These are phyloP conservation scores for Artibeus jamaicensis DNA, from an alignment of 2,797 vertebrate species.

Conservation along the genomic window DNA sequence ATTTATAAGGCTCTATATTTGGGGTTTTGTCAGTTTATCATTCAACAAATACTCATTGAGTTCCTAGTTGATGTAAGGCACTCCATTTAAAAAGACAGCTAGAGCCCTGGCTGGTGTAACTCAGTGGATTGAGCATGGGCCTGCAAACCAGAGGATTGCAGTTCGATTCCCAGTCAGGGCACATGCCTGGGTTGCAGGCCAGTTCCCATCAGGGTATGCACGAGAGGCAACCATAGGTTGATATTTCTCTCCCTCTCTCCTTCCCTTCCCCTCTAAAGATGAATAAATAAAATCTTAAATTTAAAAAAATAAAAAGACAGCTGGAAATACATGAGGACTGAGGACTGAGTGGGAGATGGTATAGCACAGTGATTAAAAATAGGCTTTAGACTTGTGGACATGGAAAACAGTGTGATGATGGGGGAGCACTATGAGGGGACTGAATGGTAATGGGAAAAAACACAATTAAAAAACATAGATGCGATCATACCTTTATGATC, in stretches of 20 bases:
- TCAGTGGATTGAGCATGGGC: too few species aligned
- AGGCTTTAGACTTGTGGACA: not conserved
- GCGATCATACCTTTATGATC: too few species aligned
- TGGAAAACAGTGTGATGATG: not conserved
- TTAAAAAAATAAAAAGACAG: slow-evolving; percentile 6
- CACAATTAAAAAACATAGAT: not conserved
- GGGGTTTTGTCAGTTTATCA: not conserved
- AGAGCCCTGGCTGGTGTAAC: not conserved
- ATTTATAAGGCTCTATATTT: not conserved
- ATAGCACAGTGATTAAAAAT: not conserved
- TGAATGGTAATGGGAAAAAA: not conserved
- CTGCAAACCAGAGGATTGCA: too few species aligned
- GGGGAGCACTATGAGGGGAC: not conserved
- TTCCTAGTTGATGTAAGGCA: not conserved
- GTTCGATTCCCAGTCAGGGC: too few species aligned
- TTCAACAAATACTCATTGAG: slow-evolving; percentile 13
- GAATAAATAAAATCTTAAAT: too few species aligned
- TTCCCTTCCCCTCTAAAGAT: too few species aligned
- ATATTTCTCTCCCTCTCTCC: too few species aligned
- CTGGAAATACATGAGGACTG: not conserved
- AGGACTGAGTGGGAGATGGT: not conserved
- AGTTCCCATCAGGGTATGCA: too few species aligned
- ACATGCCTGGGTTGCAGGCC: too few species aligned
- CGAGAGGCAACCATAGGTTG: too few species aligned
- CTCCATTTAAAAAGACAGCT: not conserved